phyloP scores from a whole-genome alignment of 2,113 vertebrate species.

The Scatophagus argus region DNA sequence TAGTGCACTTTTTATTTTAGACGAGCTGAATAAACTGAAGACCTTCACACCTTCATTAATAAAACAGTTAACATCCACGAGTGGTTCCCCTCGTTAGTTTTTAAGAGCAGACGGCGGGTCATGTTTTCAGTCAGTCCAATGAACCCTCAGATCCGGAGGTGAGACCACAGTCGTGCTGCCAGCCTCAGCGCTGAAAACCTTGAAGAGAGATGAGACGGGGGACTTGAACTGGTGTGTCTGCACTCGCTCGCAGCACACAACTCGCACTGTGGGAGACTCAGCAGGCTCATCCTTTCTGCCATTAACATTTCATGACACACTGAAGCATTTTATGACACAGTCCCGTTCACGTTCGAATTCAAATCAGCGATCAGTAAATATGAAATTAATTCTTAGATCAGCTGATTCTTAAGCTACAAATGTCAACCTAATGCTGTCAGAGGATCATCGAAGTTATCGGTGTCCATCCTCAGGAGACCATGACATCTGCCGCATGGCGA shows the following conservation, averaged over 20 bases:
- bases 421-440: too few relatives aligned
- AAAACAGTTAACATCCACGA: not conserved
- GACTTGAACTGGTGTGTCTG: slow-evolving; percentile 10
- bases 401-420: too few relatives aligned
- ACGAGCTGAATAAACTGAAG: not conserved
- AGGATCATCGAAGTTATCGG: too few relatives aligned
- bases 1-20: too few relatives aligned
- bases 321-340: not conserved
- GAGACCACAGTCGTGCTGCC: not conserved
- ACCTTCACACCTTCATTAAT: not conserved
- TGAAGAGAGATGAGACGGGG: slow-evolving; percentile 10
- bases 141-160: not conserved
- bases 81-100: not conserved
- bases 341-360: not conserved
- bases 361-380: not conserved
- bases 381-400: too few relatives aligned
- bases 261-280: slow-evolving; percentile 12
- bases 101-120: too few relatives aligned
- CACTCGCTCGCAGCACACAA: not conserved
- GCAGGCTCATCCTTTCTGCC: not conserved
- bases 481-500: too few relatives aligned
- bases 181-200: slow-evolving; percentile 4
- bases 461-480: too few relatives aligned
- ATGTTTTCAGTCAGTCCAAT: not conserved
- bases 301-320: slow-evolving; percentile 5